Base-by-base conservation (phyloP, 2,888 invertebrate genomes). In the Thereva unica region DNA sequence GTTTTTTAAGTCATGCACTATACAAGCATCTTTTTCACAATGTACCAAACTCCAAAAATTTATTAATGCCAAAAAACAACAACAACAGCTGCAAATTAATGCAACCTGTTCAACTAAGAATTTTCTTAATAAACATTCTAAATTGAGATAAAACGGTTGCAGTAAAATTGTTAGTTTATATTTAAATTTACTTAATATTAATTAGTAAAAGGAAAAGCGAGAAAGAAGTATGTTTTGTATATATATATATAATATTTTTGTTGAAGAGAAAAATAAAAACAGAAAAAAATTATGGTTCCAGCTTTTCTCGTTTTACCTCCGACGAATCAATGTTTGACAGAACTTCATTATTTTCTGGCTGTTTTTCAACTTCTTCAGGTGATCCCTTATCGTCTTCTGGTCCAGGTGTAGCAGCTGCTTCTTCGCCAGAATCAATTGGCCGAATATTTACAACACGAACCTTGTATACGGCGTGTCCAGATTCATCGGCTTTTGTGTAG, bases 371-470 rank as follows among this genome's bases (percentile, higher is more conserved):
- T 44, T 37, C 40, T 47, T 64, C 64, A 9, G 52, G 64, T 37
- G 59, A 55, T 10, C 54, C 47, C n/a, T 54, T 47, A 23, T 64
- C 64, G 6, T 54, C 54, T 5, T 63, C 59, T 40, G 55, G 45
- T n/a, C 34, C 50, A 9, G 38, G 23, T 5, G 61, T 56, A 5
- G 44, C 37, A 8, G 34, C 40, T 4, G 37, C 35, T 9, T 53
- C 53, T 35, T 66, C 71, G 12, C 70, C 69, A 35, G 69, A 70
- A 23, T 78, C 79, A 68, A 81, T 64, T 5, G 85, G 85, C 67
- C 82, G 82, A 34, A 85, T 80, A 70, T 84, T 84, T 34, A 85
- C 79, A 5, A 83, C 74, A 65, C 83, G 82, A 61, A 85, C 79
- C 72, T 83, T 83, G 75, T 83, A 79, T 47, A 82, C 65, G 44